A percentile compares a stretch with the other conserved stretches of the same genome.
These are phyloP conservation scores for Eunapius fragilis DNA, from an alignment of 37 sponge, comb jelly and placozoan genomes.

Conservation along the genomic window DNA sequence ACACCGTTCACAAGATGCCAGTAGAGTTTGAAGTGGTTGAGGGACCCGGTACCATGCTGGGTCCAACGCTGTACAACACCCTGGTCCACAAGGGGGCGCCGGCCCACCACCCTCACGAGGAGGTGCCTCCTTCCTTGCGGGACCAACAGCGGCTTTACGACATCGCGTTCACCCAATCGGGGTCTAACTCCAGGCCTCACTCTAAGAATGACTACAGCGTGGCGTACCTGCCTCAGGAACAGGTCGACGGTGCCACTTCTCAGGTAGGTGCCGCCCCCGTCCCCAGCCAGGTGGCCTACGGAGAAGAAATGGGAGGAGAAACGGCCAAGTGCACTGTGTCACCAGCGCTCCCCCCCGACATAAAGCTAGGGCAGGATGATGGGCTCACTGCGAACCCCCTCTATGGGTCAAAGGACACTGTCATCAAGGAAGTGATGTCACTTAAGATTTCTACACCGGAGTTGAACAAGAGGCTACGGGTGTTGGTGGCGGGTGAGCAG, in stretches of 20 bases:
- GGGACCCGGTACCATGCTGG: background rate
- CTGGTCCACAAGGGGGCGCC: slow-evolving; percentile 8
- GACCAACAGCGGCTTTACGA: slow-evolving; percentile 10
- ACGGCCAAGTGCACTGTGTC: too few relatives aligned
- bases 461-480: background rate
- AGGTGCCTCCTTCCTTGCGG: background rate
- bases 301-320: too few relatives aligned
- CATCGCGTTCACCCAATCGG: slow-evolving; percentile 11
- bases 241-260: background rate
- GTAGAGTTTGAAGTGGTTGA: slow-evolving; percentile 1
- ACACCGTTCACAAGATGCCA: slow-evolving; percentile 40
- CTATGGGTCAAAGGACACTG: slow-evolving; percentile 41
- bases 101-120: background rate
- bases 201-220: background rate
- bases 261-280: background rate
- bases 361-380: background rate
- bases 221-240: background rate
- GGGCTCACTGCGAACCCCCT: slow-evolving; percentile 51
- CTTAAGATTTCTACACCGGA: background rate
- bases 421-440: background rate
- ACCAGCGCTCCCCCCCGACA: background rate
- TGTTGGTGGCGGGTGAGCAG: background rate
- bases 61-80: slow-evolving; percentile 20
- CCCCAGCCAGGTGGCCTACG: background rate
- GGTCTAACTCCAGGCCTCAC: background rate